phyloP scores from a whole-genome alignment of 2,797 vertebrate species.

The Parambassis ranga region DNA sequence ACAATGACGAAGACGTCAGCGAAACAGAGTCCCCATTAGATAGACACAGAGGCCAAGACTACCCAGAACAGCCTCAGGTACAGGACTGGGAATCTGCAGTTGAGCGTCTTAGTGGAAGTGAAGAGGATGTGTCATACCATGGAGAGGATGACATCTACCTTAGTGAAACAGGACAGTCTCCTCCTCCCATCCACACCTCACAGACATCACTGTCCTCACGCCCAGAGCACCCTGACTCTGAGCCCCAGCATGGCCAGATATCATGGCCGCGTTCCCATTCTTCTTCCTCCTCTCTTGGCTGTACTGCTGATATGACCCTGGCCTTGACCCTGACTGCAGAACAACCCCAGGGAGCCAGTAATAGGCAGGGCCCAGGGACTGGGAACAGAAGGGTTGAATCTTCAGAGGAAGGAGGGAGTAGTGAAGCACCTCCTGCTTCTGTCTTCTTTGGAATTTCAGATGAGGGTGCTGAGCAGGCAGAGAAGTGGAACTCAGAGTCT shows the following conservation, averaged over 20 bases:
- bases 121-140: constrained; percentile 35
- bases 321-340: constrained; percentile 58
- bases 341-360: constrained; percentile 40
- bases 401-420: constrained; percentile 87
- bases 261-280: constrained; percentile 57
- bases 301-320: constrained; percentile 56
- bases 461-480: constrained; percentile 87
- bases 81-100: constrained; percentile 64
- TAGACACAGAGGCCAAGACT: constrained; percentile 26
- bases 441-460: constrained; percentile 91
- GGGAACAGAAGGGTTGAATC: constrained; percentile 84
- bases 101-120: constrained; percentile 68
- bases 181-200: constrained; percentile 28
- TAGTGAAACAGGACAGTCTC: constrained; percentile 39
- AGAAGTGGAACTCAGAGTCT: constrained; percentile 80
- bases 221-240: constrained; percentile 22
- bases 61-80: constrained; percentile 24
- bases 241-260: constrained; percentile 51
- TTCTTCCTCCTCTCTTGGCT: constrained; percentile 56
- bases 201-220: constrained; percentile 66
- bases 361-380: constrained; percentile 46
- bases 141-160: constrained; percentile 45
- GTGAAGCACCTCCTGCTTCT: constrained; percentile 88
- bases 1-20: constrained; percentile 66
- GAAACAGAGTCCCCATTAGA: constrained; percentile 57